Evolutionary conservation across 2,113 vertebrate species (phyloP).

Genomic region (Ascaphus truei): DNA sequence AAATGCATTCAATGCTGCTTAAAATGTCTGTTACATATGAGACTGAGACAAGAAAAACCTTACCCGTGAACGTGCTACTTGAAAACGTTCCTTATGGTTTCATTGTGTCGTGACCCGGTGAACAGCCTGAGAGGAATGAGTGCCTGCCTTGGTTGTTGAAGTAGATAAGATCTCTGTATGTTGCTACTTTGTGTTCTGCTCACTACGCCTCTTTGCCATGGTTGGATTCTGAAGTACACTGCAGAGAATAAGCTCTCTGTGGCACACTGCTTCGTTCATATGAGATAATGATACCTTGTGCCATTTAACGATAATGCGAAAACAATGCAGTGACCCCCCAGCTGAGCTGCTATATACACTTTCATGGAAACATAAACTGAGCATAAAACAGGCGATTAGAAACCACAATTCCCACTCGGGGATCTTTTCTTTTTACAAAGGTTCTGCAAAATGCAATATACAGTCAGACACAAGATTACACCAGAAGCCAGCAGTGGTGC

Average conservation of each 20-base stretch:
- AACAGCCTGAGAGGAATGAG: background rate
- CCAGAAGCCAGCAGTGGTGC: too few species aligned
- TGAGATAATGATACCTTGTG: slow-evolving; percentile 35
- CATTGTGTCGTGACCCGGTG: background rate
- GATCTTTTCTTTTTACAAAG: background rate
- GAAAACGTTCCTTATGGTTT: background rate
- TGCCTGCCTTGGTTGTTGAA: background rate
- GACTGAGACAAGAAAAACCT: background rate
- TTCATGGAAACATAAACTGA: background rate
- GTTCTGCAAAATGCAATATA: background rate
- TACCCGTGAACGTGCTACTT: background rate
- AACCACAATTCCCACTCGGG: slow-evolving; percentile 1
- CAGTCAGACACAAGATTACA: background rate
- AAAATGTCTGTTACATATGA: background rate
- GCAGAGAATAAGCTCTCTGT: background rate
- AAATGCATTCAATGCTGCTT: too few species aligned
- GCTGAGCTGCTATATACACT: background rate
- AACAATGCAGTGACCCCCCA: slow-evolving; percentile 2
- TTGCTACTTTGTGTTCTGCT: slow-evolving; percentile 22
- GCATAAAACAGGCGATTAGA: slow-evolving; percentile 3
- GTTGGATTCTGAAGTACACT: slow-evolving; percentile 2
- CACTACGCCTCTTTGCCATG: background rate
- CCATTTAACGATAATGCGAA: slow-evolving; percentile 6
- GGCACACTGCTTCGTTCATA: background rate
- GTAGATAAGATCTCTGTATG: background rate